These are phyloP conservation scores for Brenthis ino DNA, from an alignment of 2,888 invertebrate species.

Conservation along the genomic window DNA sequence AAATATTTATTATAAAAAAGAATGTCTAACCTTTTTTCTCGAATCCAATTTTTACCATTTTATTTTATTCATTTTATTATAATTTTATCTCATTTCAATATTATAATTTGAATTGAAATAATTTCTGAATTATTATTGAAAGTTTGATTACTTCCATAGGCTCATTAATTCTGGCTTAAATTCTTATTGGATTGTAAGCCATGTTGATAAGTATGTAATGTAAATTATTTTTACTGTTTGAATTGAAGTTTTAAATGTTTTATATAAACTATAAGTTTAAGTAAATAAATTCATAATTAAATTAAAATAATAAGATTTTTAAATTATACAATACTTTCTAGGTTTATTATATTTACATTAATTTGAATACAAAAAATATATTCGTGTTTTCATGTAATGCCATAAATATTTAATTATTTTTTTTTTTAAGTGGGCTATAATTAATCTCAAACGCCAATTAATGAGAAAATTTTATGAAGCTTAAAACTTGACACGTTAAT, in stretches of 20 bases:
- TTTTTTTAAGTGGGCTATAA: not conserved
- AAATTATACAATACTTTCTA: too few relatives aligned
- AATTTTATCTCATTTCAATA: not conserved
- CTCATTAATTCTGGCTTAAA: not conserved
- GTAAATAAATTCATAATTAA: too few relatives aligned
- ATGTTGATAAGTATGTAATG: not conserved
- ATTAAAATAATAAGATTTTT: too few relatives aligned
- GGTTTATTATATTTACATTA: too few relatives aligned
- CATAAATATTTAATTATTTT: too few relatives aligned
- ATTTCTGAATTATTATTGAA: not conserved
- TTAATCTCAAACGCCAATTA: constrained; percentile 22
- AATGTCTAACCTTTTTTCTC: too few relatives aligned
- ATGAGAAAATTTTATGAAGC: constrained; percentile 17
- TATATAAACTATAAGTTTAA: too few relatives aligned
- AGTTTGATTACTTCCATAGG: not conserved
- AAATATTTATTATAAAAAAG: too few relatives aligned
- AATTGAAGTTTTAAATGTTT: not conserved
- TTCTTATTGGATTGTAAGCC: not conserved
- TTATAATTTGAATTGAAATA: not conserved
- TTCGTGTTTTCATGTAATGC: too few relatives aligned
- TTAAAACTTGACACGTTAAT: constrained; percentile 13
- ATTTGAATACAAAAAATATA: too few relatives aligned
- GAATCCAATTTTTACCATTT: too few relatives aligned
- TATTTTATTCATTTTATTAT: too few relatives aligned
- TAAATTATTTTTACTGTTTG: not conserved